A percentile compares a stretch with the other conserved stretches of the same genome.
Conservation (phyloP, 30 jellyfish, hydroid and myxozoan genomes). For the Morbakka virulenta region DNA sequence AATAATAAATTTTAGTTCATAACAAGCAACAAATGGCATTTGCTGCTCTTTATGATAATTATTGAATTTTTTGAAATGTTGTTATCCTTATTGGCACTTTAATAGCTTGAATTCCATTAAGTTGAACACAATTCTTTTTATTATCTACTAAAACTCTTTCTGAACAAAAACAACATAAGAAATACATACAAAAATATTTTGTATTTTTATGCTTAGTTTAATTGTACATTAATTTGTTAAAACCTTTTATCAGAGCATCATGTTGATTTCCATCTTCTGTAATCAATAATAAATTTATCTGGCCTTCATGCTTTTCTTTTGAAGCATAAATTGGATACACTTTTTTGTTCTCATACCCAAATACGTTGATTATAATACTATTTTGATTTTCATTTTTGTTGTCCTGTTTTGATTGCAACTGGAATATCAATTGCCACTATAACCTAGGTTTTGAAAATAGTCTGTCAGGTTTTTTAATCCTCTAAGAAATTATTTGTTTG, state of each 20-base stretch:
- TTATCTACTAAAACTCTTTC: slow-evolving; percentile 15
- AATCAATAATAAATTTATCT: slow-evolving; percentile 6
- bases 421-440: slow-evolving; percentile 48
- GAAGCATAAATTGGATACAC: slow-evolving; percentile 8
- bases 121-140: slow-evolving; percentile 14
- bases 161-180: slow-evolving; percentile 18
- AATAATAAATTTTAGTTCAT: slow-evolving; percentile 37
- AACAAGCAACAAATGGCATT: slow-evolving; percentile 37
- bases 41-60: too few species aligned
- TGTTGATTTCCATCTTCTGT: too few species aligned
- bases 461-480: slow-evolving; percentile 39
- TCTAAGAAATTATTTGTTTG: too few species aligned
- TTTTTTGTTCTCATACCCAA: too few species aligned
- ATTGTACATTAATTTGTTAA: too few species aligned
- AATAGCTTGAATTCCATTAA: too few species aligned
- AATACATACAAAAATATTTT: slow-evolving; percentile 35
- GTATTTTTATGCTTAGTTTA: slow-evolving; percentile 12
- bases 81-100: slow-evolving; percentile 26
- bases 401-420: slow-evolving; percentile 10
- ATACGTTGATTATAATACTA: too few species aligned
- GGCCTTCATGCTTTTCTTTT: slow-evolving; percentile 30
- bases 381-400: slow-evolving; percentile 23
- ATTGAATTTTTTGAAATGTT: slow-evolving; percentile 7
- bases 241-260: slow-evolving; percentile 11
- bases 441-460: slow-evolving; percentile 15